Percentiles rank a stretch among this genome's conserved stretches.
Evolutionary conservation across 2,113 vertebrate species (phyloP).

Genomic region (Heterochromis multidens): DNA sequence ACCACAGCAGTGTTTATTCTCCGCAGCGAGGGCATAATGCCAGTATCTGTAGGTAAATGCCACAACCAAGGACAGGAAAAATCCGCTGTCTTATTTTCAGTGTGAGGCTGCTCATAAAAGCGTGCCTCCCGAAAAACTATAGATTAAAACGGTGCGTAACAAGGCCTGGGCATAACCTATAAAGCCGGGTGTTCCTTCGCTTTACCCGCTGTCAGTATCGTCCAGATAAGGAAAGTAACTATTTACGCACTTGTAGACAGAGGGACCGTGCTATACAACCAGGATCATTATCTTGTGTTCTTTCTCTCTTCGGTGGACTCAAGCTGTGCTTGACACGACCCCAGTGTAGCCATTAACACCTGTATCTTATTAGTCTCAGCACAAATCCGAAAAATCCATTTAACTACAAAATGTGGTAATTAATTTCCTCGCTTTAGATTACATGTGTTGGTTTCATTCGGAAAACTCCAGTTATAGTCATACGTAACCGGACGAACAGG

Average conservation of each 20-base stretch:
- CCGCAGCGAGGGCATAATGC: slow-evolving; percentile 51
- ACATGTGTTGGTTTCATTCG: not conserved
- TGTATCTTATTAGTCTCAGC: not conserved
- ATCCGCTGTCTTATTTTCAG: not conserved
- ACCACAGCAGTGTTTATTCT: slow-evolving; percentile 39
- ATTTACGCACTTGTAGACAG: not conserved
- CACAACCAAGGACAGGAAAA: not conserved
- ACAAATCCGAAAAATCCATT: not conserved
- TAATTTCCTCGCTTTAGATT: not conserved
- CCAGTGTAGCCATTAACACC: not conserved
- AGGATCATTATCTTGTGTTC: not conserved
- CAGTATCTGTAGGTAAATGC: slow-evolving; percentile 21
- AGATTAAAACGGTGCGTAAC: slow-evolving; percentile 24
- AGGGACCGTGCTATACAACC: not conserved
- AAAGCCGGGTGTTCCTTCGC: not conserved
- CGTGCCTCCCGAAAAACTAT: not conserved
- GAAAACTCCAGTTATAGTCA: not conserved
- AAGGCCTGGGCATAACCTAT: not conserved
- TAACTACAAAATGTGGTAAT: not conserved
- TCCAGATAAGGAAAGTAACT: not conserved
- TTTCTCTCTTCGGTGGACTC: not conserved
- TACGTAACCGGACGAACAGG: not conserved
- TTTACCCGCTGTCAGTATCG: not conserved
- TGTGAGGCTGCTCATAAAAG: not conserved
- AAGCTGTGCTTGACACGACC: not conserved